A percentile compares a stretch with the other conserved stretches of the same genome.
Conservation (phyloP, 2,113 vertebrate genomes). For the Nerophis lumbriciformis region DNA sequence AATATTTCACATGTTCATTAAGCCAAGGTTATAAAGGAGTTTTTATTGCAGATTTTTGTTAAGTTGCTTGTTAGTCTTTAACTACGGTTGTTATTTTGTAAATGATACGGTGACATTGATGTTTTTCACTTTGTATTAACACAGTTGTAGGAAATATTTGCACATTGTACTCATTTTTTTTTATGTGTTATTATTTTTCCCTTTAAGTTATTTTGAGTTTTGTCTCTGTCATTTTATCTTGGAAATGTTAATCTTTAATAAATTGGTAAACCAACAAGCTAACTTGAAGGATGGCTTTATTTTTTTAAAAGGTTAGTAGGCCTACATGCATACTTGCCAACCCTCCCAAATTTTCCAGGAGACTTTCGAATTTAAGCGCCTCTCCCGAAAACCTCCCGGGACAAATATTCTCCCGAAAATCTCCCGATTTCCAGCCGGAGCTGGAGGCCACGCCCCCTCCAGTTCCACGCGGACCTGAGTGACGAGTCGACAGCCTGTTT, state of each 20-base stretch:
- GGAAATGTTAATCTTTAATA: conserved; percentile 53
- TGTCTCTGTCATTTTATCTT: conserved; percentile 42
- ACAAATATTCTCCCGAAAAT: too few relatives aligned
- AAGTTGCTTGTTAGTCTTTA: conserved; percentile 33
- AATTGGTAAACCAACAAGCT: conserved; percentile 29
- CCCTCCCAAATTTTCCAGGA: too few relatives aligned
- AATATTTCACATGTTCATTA: conserved; percentile 30
- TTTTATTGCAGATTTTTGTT: conserved; percentile 54
- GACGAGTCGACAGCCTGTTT: too few relatives aligned
- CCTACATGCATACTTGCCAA: too few relatives aligned
- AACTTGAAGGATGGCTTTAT: background rate
- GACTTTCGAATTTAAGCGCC: too few relatives aligned
- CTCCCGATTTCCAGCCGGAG: too few relatives aligned
- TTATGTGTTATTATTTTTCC: background rate
- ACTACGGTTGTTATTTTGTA: conserved; percentile 15
- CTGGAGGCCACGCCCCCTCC: too few relatives aligned
- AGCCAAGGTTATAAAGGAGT: conserved; percentile 39
- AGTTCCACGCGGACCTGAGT: too few relatives aligned
- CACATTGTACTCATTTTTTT: conserved; percentile 14
- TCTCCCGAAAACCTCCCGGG: too few relatives aligned
- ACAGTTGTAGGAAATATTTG: conserved; percentile 23
- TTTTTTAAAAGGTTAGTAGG: background rate
- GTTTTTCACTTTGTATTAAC: conserved; percentile 20
- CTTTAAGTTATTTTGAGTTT: conserved; percentile 1
- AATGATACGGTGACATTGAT: conserved; percentile 2